These are phyloP conservation scores for Cephus cinctus DNA, from an alignment of 1,140 invertebrate genomes.

Conservation along the genomic window DNA sequence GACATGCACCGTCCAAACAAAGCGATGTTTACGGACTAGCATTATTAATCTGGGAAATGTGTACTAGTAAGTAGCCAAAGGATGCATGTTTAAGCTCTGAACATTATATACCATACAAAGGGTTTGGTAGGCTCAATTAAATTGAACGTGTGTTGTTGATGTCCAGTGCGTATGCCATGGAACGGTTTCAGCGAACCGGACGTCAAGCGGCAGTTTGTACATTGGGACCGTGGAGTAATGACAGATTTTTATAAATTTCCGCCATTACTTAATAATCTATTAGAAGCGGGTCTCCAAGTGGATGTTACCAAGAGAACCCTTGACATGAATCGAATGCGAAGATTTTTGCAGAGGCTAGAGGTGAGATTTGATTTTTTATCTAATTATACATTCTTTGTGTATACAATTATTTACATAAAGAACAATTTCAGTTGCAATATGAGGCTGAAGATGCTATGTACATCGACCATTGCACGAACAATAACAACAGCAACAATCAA, in stretches of 20 bases:
- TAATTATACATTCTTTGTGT: neutral
- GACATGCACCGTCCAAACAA: conserved; percentile 18
- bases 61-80: conserved; percentile 30
- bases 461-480: conserved; percentile 20
- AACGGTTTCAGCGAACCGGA: conserved; percentile 26
- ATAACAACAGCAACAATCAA: conserved; percentile 27
- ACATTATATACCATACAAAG: neutral
- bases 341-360: conserved; percentile 36
- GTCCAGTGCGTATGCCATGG: conserved; percentile 34
- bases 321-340: conserved; percentile 37
- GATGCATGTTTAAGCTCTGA: no score
- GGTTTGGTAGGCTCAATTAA: neutral
- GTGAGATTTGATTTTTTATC: conserved; percentile 17
- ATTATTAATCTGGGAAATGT: conserved; percentile 44
- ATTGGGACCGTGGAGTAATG: conserved; percentile 26
- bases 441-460: conserved; percentile 28
- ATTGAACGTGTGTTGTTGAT: neutral
- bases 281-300: conserved; percentile 35
- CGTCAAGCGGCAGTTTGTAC: conserved; percentile 26
- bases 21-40: conserved; percentile 38
- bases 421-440: conserved; percentile 29
- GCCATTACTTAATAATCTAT: conserved; percentile 28
- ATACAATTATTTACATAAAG: conserved; percentile 6
- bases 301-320: conserved; percentile 33
- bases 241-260: conserved; percentile 34